phyloP scores from a whole-genome alignment of 2,113 vertebrate species.

The Budorcas taxicolor region DNA sequence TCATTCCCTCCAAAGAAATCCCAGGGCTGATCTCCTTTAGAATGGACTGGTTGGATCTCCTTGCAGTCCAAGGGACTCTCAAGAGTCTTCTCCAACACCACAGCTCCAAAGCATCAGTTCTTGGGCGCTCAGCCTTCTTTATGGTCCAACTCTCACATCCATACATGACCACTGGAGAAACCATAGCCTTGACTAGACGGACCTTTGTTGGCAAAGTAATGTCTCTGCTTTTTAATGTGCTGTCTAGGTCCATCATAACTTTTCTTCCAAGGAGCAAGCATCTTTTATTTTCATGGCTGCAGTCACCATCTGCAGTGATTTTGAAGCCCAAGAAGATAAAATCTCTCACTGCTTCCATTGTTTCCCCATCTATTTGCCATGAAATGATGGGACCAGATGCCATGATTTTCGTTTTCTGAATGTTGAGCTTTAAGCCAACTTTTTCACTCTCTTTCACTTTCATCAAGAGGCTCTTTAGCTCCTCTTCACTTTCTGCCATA shows the following conservation, averaged over 20 bases:
- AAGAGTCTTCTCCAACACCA: neutral
- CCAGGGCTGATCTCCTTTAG: rapidly evolving
- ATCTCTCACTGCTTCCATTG: rapidly evolving
- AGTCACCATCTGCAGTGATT: neutral
- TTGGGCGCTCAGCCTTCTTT: rapidly evolving
- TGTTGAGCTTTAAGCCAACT: neutral
- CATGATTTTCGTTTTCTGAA: rapidly evolving
- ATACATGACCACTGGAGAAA: rapidly evolving
- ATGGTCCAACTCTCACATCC: neutral
- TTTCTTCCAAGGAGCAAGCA: neutral
- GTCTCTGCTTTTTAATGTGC: neutral
- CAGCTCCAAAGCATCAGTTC: neutral
- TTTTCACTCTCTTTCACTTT: neutral
- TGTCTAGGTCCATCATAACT: rapidly evolving
- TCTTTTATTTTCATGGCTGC: neutral
- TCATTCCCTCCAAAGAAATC: neutral
- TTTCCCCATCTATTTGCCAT: neutral
- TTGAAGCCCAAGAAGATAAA: rapidly evolving
- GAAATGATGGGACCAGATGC: neutral
- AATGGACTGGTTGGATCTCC: neutral
- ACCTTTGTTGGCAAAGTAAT: neutral
- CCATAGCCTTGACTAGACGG: rapidly evolving
- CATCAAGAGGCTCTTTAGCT: neutral
- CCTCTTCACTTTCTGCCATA: neutral
- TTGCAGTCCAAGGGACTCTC: neutral